phyloP scores from a whole-genome alignment of 1,140 invertebrate genomes.

The Pseudomyrmex concolor region DNA sequence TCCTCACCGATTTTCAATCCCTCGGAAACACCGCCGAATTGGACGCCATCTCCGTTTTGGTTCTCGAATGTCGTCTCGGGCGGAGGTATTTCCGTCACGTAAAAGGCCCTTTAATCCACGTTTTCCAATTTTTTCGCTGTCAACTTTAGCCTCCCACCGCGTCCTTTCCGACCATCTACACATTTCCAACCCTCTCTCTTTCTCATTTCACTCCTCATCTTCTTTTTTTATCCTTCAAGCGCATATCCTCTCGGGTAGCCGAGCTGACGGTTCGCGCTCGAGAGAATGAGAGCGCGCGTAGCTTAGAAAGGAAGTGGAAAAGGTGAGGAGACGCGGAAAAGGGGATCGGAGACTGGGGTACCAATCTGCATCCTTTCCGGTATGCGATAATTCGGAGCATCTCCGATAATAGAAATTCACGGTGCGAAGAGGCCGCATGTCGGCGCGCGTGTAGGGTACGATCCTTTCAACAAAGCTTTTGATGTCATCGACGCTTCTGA shows the following conservation, averaged over 20 bases:
- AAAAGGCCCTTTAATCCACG: conserved; percentile 71
- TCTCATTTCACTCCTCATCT: neutral
- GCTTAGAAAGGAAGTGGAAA: conserved; percentile 24
- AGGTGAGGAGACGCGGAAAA: conserved; percentile 41
- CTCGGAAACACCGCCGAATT: conserved; percentile 13
- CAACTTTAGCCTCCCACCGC: conserved; percentile 56
- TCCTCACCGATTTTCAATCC: neutral
- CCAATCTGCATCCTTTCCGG: conserved; percentile 69
- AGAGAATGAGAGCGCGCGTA: conserved; percentile 25
- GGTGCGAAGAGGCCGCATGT: conserved; percentile 51
- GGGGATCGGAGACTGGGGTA: conserved; percentile 33
- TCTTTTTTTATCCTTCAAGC: conserved; percentile 41
- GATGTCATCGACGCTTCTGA: conserved; percentile 40
- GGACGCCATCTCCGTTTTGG: conserved; percentile 24
- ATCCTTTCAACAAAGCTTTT: conserved; percentile 43
- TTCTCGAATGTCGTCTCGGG: conserved; percentile 16
- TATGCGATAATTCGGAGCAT: conserved; percentile 67
- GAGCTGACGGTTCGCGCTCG: conserved; percentile 22
- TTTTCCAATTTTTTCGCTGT: conserved; percentile 75
- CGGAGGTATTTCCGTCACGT: conserved; percentile 70
- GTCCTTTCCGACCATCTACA: conserved; percentile 33
- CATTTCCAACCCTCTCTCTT: conserved; percentile 17
- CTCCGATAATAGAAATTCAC: conserved; percentile 71
- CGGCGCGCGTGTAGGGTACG: conserved; percentile 33
- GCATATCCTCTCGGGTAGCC: conserved; percentile 28